Conservation (phyloP, 2,113 vertebrate genomes). For the Nettapus auritus region DNA sequence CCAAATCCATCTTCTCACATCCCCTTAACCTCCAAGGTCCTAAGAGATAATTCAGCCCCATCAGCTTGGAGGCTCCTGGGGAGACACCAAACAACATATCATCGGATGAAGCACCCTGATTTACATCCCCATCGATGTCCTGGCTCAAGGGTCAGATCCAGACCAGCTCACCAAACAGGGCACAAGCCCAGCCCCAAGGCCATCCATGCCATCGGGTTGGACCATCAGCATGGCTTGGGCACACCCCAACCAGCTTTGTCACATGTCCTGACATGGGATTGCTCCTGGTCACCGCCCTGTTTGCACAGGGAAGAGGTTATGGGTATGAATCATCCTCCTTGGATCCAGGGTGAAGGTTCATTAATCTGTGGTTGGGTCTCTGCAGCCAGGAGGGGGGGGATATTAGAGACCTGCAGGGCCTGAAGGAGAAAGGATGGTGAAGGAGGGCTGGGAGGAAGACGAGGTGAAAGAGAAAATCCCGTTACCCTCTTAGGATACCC, state of each 20-base stretch:
- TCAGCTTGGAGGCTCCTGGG: background rate
- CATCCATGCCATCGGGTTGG: background rate
- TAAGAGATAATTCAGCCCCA: background rate
- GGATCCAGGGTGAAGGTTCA: background rate
- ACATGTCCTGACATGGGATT: background rate
- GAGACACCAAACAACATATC: background rate
- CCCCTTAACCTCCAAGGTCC: background rate
- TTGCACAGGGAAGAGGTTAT: background rate
- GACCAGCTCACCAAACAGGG: background rate
- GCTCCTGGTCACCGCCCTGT: background rate
- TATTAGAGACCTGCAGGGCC: background rate
- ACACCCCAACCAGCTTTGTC: background rate
- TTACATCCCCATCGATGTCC: background rate
- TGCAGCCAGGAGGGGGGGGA: background rate
- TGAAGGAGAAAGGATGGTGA: background rate
- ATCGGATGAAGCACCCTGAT: background rate
- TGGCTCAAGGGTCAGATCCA: background rate
- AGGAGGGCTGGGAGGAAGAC: background rate
- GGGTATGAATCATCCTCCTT: background rate
- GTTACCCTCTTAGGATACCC: background rate
- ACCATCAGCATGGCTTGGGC: background rate
- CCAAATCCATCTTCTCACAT: background rate
- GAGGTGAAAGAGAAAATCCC: background rate
- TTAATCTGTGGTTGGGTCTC: background rate
- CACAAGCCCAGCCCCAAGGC: background rate